These are phyloP conservation scores for Cynopterus sphinx DNA, from an alignment of 2,797 vertebrate species.

Conservation along the genomic window DNA sequence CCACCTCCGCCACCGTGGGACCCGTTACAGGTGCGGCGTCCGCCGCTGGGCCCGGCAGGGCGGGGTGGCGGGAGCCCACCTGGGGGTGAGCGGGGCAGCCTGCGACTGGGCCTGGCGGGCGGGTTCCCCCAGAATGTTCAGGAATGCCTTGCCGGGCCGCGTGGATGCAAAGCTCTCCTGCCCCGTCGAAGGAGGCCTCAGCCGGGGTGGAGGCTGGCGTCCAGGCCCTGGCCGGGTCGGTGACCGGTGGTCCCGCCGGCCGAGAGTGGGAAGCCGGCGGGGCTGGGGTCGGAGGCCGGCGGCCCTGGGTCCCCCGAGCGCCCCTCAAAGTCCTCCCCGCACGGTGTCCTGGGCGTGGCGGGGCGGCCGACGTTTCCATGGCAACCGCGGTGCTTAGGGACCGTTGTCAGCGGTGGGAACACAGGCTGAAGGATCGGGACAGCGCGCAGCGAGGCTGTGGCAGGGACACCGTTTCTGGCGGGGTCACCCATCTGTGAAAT, in stretches of 20 bases:
- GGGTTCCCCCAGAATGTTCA: neutral
- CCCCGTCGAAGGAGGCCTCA: neutral
- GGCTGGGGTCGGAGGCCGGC: neutral
- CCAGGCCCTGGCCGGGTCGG: neutral
- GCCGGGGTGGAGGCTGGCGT: neutral
- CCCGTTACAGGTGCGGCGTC: accelerated
- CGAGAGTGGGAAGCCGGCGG: accelerated
- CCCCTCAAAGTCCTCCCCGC: neutral
- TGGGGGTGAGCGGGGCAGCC: neutral
- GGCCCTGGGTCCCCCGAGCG: neutral
- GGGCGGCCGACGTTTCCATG: constrained; percentile 32
- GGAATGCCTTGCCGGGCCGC: neutral
- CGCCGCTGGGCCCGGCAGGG: neutral
- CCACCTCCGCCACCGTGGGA: too few species aligned
- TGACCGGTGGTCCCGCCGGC: neutral
- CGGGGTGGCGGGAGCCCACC: neutral
- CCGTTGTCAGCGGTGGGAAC: neutral
- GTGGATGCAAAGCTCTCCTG: neutral
- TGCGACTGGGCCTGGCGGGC: neutral
- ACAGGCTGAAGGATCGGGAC: neutral
- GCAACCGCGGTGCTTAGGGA: constrained; percentile 47
- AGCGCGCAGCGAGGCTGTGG: neutral
- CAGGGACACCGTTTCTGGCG: neutral
- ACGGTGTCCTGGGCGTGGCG: neutral
- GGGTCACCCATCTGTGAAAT: constrained; percentile 29